Evolutionary conservation across 2,888 invertebrate genomes (phyloP), one percentile per base, ranked within the genome.

Genomic region (Dione vanillae): DNA sequence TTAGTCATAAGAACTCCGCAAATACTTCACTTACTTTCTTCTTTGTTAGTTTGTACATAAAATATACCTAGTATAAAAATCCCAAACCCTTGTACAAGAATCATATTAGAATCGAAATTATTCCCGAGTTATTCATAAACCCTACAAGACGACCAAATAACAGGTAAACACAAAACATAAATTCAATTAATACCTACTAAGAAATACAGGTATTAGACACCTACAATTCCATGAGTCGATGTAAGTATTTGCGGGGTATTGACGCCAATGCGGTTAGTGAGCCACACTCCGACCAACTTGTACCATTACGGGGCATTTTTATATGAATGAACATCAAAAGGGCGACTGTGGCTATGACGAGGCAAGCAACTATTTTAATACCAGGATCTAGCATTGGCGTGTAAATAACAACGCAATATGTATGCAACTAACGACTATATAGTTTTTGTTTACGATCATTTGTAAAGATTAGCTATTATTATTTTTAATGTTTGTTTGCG

Each of bases 191-290:
- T 40, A 56, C 37, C 9, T 6, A 41, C 16, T 9, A 11, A 61
- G n/a, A 61, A 45, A 27, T 43, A 35, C 35, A 54, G 54, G 54
- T 54, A 54, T n/a, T 47, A 40, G 56, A 45, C 16, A 61, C 9
- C 0, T 14, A 11, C 11, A 27, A 12, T 5, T 27, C 5, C n/a
- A 45, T 19, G 49, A 49, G 14, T 64, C 64, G n/a, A 51, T 12
- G 47, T 64, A 40, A 51, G 14, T 65, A 49, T 65, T 62, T 49
- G 59, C 19, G 43, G 65, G 45, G 62, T 51, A 71, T 52, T 73
- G 73, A 73, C 70, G 67, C 69, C 69, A 70, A 43, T 74, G 74
- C 74, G 74, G 74, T 74, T n/a, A 66, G 51, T 72, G 70, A 72
- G 67, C 27, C 67, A 69, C 65, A 65, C n/a, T n/a, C n/a, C n/a